Evolutionary conservation across 2,113 vertebrate genomes (phyloP), one percentile per base, ranked within the genome.

Genomic region (Gulo gulo): DNA sequence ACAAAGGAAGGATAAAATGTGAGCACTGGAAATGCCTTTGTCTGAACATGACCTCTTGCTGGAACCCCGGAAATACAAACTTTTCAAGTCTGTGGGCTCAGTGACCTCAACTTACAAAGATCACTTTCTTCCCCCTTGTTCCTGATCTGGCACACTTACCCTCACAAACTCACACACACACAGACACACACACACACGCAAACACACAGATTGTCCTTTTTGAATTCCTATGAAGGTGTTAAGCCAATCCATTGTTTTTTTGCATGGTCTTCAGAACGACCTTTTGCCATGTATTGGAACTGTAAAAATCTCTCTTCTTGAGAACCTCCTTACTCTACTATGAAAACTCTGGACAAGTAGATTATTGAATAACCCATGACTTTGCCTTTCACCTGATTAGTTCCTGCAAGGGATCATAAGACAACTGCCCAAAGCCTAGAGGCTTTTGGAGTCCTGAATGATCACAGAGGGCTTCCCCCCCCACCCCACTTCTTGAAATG

Each of bases 311-410:
- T 93, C 93, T 78, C n/a, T 95, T 90, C 76, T 95, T 87, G 29
- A 96, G 93, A 91, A 24, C 13, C 5, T 83, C 26, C 69, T 97
- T 92, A 82, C 55, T 96, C 31, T 71, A 86, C 50, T 95, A 57
- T 45, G 74, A 91, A 97, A 93, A 67, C 79, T 83, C 71, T 88
- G 55, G 97, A 98, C 96, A 98, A 98, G 89, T 79, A 97, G 95
- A 98, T 99, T 98, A 98, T 97, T 98, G 95, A 98, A 65, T 67
- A 98, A 91, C 99, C 67, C 98, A 98, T 99, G 99, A 99, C 93
- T 98, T 93, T 88, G 45, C 55, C 76, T 42, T 98, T 98, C 96
- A 97, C 99, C 98, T 98, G 98, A 98, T 98, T 98, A 98, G 73
- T 79, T 87, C 88, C 85, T 95, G 93, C 95, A 94, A 97, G 47